phyloP scores from a whole-genome alignment of 2,888 invertebrate species.

The Fissipunctia ypsillon region DNA sequence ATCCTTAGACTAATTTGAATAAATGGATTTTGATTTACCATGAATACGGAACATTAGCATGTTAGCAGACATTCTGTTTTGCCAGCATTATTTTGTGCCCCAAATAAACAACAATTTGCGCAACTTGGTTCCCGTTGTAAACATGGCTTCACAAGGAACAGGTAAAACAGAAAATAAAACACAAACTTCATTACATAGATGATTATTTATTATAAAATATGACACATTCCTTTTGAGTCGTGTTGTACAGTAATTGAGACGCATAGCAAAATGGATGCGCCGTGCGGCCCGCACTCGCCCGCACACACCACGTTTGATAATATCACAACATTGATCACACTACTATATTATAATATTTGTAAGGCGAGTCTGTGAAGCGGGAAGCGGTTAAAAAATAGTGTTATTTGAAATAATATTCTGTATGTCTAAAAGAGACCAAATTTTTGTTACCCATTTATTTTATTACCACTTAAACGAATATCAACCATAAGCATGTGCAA shows the following conservation, averaged over 20 bases:
- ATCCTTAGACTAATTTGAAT: neutral
- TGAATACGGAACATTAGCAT: neutral
- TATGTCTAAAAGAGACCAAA: neutral
- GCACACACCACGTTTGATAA: constrained; percentile 61
- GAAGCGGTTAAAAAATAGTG: neutral
- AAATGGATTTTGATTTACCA: neutral
- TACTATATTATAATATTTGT: constrained; percentile 64
- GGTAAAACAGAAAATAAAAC: constrained; percentile 71
- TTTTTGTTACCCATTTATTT: neutral
- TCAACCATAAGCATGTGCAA: accelerated
- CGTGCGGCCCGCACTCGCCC: constrained; percentile 72
- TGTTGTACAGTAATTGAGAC: constrained; percentile 89
- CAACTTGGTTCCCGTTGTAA: neutral
- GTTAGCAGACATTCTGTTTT: neutral
- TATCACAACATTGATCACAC: constrained; percentile 83
- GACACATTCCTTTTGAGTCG: constrained; percentile 90
- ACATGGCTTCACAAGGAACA: neutral
- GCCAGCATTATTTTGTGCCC: neutral
- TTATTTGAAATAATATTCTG: neutral
- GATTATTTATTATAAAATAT: constrained; percentile 91
- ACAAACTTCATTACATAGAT: constrained; percentile 85
- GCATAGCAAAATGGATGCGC: constrained; percentile 86
- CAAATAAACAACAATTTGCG: neutral
- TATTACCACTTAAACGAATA: neutral
- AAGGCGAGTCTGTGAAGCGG: constrained; percentile 43